These are phyloP conservation scores for Daubentonia madagascariensis DNA, from an alignment of 2,113 vertebrate genomes.

Conservation along the genomic window DNA sequence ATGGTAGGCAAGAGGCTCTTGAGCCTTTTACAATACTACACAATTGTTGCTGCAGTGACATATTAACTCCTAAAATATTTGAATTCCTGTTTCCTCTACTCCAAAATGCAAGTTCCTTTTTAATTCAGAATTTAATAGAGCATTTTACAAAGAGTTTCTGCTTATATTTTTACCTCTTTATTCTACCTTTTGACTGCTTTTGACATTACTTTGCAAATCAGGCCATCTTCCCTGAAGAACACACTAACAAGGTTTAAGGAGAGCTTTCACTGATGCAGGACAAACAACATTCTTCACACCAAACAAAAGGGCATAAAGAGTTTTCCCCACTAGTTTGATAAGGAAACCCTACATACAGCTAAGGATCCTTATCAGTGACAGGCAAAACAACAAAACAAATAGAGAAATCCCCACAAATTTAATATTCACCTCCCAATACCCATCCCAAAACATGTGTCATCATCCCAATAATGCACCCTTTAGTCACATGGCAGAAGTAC, in stretches of 20 bases:
- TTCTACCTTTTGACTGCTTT: neutral
- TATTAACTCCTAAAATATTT: neutral
- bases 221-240: neutral
- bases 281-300: neutral
- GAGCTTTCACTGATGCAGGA: neutral
- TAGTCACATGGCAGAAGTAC: neutral
- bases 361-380: neutral
- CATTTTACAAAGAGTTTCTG: neutral
- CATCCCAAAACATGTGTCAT: neutral
- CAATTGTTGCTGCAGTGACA: neutral
- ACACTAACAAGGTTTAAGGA: neutral
- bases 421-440: neutral
- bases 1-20: slow-evolving; percentile 41
- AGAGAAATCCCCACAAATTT: neutral
- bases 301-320: neutral
- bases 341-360: neutral
- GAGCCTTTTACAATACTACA: neutral
- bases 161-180: neutral
- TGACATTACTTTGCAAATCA: neutral
- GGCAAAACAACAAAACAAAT: neutral
- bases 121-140: neutral
- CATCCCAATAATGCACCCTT: neutral
- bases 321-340: neutral
- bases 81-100: neutral
- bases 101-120: neutral